phyloP scores from a whole-genome alignment of 2,113 vertebrate genomes.

The Vidua chalybeata region DNA sequence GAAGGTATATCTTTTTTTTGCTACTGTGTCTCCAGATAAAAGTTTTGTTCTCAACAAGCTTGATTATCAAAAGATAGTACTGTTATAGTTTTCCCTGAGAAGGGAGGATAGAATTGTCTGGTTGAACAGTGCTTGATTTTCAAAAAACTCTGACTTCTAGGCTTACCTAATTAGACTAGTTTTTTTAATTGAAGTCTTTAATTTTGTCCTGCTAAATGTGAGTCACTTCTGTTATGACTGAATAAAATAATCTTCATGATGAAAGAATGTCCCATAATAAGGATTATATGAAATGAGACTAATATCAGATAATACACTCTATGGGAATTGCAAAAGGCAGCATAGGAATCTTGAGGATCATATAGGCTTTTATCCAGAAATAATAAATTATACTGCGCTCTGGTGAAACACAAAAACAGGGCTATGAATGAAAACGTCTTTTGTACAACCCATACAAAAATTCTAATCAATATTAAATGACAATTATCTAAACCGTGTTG shows the following conservation, averaged over 20 bases:
- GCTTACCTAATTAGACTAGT: background rate
- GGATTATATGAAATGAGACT: background rate
- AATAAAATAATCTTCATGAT: background rate
- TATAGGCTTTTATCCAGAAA: background rate
- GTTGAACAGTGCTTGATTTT: background rate
- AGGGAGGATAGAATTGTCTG: background rate
- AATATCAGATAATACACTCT: background rate
- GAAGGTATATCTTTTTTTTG: background rate
- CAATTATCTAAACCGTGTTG: background rate
- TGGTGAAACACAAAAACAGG: background rate
- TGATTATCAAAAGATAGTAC: background rate
- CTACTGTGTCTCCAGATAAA: background rate
- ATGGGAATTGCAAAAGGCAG: background rate
- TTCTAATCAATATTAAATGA: background rate
- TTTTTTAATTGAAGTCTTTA: background rate
- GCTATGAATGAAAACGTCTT: background rate
- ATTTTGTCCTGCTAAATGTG: background rate
- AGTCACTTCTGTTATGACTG: background rate
- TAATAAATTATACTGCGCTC: background rate
- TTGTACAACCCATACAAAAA: background rate
- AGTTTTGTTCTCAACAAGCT: background rate
- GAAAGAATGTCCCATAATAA: background rate
- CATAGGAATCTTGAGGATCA: background rate
- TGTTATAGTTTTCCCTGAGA: background rate
- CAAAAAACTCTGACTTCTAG: background rate